A percentile compares a stretch with the other conserved stretches of the same genome.
Conservation (phyloP, 2,888 invertebrate species). For the Pyrochroa serraticornis region DNA sequence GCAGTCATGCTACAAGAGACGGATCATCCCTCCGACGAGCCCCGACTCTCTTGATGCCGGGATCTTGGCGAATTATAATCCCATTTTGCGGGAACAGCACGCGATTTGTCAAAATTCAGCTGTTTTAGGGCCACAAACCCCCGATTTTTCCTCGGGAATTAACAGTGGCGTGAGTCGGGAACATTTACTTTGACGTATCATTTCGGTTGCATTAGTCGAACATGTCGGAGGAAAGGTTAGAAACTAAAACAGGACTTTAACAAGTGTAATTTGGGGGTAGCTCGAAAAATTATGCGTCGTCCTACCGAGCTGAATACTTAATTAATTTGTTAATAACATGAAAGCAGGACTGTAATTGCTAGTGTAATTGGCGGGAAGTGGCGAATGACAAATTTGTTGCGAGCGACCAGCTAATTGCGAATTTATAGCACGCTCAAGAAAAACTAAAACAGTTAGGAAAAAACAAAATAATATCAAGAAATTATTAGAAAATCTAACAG, state of each 20-base stretch:
- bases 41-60: too few relatives aligned
- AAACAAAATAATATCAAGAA: too few relatives aligned
- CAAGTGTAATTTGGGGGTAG: constrained; percentile 24
- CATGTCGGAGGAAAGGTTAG: constrained; percentile 2
- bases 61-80: constrained; percentile 18
- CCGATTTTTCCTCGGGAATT: constrained; percentile 1
- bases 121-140: too few relatives aligned
- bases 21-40: too few relatives aligned
- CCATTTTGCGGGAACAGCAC: constrained; percentile 21
- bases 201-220: constrained; percentile 28
- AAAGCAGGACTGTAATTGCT: not conserved
- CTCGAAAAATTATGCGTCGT: constrained; percentile 23
- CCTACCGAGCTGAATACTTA: constrained; percentile 23
- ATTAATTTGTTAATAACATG: constrained; percentile 25
- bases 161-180: constrained; percentile 21
- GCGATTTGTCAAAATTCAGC: constrained; percentile 18
- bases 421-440: too few relatives aligned
- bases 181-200: constrained; percentile 26
- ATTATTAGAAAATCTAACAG: too few relatives aligned
- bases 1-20: too few relatives aligned
- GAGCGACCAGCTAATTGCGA: too few relatives aligned
- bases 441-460: too few relatives aligned
- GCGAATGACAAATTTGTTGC: too few relatives aligned
- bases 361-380: too few relatives aligned
- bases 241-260: constrained; percentile 13